Conservation (phyloP, 1,140 invertebrate genomes). For the Trichomalopsis sarcophagae region DNA sequence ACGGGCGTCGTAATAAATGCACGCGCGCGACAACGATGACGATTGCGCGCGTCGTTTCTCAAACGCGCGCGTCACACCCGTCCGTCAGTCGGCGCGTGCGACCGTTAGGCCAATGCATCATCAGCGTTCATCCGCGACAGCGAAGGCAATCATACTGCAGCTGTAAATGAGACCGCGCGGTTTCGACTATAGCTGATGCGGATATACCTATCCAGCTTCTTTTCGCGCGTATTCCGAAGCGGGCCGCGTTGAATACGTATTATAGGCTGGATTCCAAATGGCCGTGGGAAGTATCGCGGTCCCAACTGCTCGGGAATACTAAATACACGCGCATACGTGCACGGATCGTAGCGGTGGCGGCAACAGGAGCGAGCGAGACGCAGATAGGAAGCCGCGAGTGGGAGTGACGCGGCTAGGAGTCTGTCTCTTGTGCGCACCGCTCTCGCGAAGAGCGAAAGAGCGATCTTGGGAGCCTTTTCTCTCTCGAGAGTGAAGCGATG, state of each 20-base stretch:
- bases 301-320: conserved; percentile 66
- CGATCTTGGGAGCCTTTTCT: neutral
- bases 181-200: too few relatives aligned
- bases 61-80: conserved; percentile 54
- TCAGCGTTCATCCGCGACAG: neutral
- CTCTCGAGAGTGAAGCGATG: conserved; percentile 55
- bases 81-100: conserved; percentile 33
- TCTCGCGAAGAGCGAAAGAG: neutral
- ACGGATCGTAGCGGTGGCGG: neutral
- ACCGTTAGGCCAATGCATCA: conserved; percentile 61
- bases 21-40: conserved; percentile 56
- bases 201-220: neutral
- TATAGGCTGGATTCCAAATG: conserved; percentile 68
- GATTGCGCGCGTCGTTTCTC: conserved; percentile 56
- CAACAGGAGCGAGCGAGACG: neutral
- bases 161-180: neutral
- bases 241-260: conserved; percentile 57
- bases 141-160: neutral
- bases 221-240: conserved; percentile 27
- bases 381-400: conserved; percentile 9
- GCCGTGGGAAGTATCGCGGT: conserved; percentile 72
- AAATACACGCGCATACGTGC: conserved; percentile 57
- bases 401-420: conserved; percentile 14
- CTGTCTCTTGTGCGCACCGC: neutral
- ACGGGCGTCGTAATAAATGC: conserved; percentile 46